Conservation (phyloP, 2,113 vertebrate genomes). For the Brachyistius frenatus region DNA sequence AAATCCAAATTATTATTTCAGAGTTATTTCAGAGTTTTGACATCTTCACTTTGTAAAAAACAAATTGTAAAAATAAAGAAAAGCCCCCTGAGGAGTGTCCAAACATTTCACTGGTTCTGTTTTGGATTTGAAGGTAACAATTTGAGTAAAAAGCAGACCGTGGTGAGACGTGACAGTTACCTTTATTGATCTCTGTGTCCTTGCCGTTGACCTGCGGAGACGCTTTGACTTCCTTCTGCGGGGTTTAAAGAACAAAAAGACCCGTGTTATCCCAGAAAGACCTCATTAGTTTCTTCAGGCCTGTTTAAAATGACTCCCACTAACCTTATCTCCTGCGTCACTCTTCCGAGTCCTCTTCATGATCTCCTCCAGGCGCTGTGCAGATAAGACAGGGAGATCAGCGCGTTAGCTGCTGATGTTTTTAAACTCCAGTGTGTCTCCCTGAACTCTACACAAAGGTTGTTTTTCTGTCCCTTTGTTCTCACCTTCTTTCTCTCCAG, state of each 20-base stretch:
- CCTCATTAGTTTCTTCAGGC: not conserved
- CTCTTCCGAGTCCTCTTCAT: slow-evolving; percentile 98
- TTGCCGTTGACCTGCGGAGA: slow-evolving; percentile 86
- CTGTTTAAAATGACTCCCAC: not conserved
- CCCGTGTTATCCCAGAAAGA: not conserved
- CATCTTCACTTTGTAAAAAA: too few relatives aligned
- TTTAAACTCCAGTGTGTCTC: not conserved
- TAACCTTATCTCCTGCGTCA: slow-evolving; percentile 89
- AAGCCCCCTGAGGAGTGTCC: too few relatives aligned
- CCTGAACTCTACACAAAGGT: not conserved
- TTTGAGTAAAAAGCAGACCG: not conserved
- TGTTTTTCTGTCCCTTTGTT: not conserved
- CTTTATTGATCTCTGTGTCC: slow-evolving; percentile 71
- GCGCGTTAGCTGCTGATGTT: not conserved
- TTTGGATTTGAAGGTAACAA: too few relatives aligned
- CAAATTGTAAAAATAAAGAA: too few relatives aligned
- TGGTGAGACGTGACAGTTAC: slow-evolving; percentile 53
- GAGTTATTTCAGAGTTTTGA: too few relatives aligned
- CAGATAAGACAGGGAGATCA: slow-evolving; percentile 43
- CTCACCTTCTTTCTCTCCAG: slow-evolving; percentile 95
- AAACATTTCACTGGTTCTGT: too few relatives aligned
- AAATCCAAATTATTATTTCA: too few relatives aligned
- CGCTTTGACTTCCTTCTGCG: slow-evolving; percentile 84
- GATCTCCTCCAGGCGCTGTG: slow-evolving; percentile 96
- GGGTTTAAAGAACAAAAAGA: slow-evolving; percentile 32